phyloP scores from a whole-genome alignment of 2,888 invertebrate species.

The Rhagonycha lutea region DNA sequence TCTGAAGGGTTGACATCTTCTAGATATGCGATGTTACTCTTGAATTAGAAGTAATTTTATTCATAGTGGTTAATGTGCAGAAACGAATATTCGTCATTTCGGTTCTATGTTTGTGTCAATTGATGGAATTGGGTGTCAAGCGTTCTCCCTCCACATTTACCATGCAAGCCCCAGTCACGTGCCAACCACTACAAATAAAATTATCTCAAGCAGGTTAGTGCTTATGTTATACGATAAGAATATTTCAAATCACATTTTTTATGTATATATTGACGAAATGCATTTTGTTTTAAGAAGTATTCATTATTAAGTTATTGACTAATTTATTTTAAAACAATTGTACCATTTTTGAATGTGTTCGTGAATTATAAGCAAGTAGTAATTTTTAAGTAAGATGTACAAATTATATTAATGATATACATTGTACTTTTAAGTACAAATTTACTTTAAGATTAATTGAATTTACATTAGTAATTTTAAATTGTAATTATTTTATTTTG shows the following conservation, averaged over 20 bases:
- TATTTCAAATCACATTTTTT: not conserved
- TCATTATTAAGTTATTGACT: not conserved
- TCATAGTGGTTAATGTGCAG: no score
- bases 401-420: not conserved
- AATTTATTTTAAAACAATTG: not conserved
- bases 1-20: not conserved
- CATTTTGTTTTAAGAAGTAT: not conserved
- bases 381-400: not conserved
- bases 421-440: no score
- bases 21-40: no score
- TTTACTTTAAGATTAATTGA: not conserved
- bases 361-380: not conserved
- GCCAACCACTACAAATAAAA: no score
- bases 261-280: not conserved
- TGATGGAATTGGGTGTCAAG: no score
- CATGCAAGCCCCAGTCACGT: no score
- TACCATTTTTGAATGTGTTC: not conserved
- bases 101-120: no score
- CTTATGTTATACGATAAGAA: not conserved
- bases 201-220: not conserved
- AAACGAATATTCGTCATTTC: no score
- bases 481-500: not conserved
- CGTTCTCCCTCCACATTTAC: no score
- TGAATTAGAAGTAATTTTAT: no score
- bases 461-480: not conserved